A percentile compares a stretch with the other conserved stretches of the same genome.
These are phyloP conservation scores for Cantharis rufa DNA, from an alignment of 2,888 invertebrate genomes.

Conservation along the genomic window DNA sequence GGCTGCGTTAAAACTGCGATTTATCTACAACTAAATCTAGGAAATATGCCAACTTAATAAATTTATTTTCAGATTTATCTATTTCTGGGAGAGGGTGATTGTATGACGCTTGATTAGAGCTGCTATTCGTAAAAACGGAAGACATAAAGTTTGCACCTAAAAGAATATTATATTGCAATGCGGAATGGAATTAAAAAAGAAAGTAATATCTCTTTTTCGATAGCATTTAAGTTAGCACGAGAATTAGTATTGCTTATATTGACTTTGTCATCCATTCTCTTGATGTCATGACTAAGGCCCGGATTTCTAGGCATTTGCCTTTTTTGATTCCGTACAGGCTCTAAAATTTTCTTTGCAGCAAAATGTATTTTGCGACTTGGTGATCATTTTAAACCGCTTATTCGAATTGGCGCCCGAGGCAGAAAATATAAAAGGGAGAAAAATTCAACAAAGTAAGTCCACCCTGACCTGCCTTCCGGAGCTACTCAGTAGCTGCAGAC, in stretches of 20 bases:
- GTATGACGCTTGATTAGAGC: constrained; percentile 75
- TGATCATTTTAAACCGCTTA: no score
- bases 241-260: constrained; percentile 28
- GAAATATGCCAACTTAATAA: constrained; percentile 76
- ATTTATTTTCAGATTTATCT: constrained; percentile 69
- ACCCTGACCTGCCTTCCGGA: no score
- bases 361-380: no score
- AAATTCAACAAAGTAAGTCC: no score
- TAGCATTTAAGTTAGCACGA: constrained; percentile 51
- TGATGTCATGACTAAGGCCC: constrained; percentile 61
- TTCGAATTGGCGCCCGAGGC: no score
- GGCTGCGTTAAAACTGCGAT: constrained; percentile 69
- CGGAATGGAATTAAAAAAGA: not conserved
- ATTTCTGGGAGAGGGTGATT: constrained; percentile 75
- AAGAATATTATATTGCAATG: not conserved
- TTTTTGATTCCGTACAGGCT: no score
- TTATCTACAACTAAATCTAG: constrained; percentile 73
- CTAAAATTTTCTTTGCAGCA: no score
- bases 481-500: no score
- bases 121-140: constrained; percentile 84
- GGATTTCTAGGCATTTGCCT: no score
- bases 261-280: constrained; percentile 66
- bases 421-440: no score
- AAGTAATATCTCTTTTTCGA: constrained; percentile 53
- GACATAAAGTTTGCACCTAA: constrained; percentile 75